phyloP scores from a whole-genome alignment of 2,888 invertebrate genomes.

The Lepidonotus clava region DNA sequence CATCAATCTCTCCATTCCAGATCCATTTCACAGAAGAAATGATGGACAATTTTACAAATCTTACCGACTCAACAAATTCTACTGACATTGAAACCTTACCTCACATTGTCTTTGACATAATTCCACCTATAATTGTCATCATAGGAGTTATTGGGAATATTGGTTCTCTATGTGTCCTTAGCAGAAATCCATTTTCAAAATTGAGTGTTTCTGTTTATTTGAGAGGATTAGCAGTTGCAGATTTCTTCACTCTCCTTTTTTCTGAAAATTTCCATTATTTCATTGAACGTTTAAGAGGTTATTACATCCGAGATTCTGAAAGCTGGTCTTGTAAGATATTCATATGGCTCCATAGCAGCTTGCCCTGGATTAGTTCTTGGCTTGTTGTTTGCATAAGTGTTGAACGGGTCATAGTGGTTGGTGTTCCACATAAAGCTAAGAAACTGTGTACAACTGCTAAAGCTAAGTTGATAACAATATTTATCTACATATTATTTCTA shows the following conservation, averaged over 20 bases:
- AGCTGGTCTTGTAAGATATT: neutral
- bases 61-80: no score
- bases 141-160: neutral
- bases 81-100: no score
- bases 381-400: neutral
- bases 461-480: neutral
- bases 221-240: neutral
- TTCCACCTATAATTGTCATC: neutral
- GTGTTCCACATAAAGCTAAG: constrained; percentile 6
- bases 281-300: neutral
- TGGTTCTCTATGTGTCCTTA: neutral
- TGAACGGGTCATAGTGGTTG: neutral
- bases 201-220: neutral
- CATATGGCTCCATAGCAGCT: neutral
- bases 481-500: neutral
- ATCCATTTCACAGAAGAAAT: no score
- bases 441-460: neutral
- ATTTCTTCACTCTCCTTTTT: neutral
- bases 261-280: neutral
- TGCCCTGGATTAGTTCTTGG: constrained; percentile 15
- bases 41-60: no score
- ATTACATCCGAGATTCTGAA: neutral
- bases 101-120: no score
- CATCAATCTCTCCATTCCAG: no score
- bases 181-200: neutral